Percentiles rank a stretch among this genome's conserved stretches.
Evolutionary conservation across 1,140 invertebrate species (phyloP).

Genomic region (Drosophila biarmipes): DNA sequence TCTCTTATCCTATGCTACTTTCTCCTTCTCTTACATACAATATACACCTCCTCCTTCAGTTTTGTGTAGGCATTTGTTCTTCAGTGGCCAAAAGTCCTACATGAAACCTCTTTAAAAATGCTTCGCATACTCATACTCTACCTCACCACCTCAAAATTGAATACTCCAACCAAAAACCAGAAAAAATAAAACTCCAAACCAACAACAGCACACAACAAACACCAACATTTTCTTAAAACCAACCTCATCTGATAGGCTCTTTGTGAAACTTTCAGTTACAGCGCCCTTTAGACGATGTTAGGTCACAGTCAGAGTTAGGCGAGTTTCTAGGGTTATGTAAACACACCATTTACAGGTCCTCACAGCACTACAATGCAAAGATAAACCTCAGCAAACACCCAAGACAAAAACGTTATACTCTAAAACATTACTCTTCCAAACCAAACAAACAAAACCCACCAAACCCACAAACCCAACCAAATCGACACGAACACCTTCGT

Average conservation of each 20-base stretch:
- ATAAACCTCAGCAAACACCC: constrained; percentile 17
- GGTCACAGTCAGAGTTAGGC: constrained; percentile 37
- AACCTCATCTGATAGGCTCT: constrained; percentile 41
- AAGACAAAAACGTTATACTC: constrained; percentile 42
- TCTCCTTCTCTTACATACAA: constrained; percentile 55
- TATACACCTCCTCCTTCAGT: constrained; percentile 44
- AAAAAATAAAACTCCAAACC: constrained; percentile 20
- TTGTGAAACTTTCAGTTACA: constrained; percentile 46
- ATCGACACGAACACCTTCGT: constrained; percentile 21
- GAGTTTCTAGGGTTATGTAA: constrained; percentile 38
- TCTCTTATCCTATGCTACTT: constrained; percentile 50
- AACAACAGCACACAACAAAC: constrained; percentile 51
- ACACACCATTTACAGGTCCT: constrained; percentile 38
- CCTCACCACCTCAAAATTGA: constrained; percentile 57
- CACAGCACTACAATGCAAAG: constrained; percentile 27
- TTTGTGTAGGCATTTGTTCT: constrained; percentile 67
- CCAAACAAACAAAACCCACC: constrained; percentile 17
- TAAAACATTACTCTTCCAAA: constrained; percentile 51
- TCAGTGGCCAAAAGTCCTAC: constrained; percentile 59
- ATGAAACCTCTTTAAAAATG: constrained; percentile 63
- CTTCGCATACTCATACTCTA: constrained; percentile 81
- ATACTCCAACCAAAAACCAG: constrained; percentile 23
- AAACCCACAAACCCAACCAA: constrained; percentile 35
- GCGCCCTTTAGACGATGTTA: constrained; percentile 40
- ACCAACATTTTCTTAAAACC: constrained; percentile 52